These are phyloP conservation scores for Holacanthella duospinosa DNA, from an alignment of 2,888 invertebrate species.

Conservation along the genomic window DNA sequence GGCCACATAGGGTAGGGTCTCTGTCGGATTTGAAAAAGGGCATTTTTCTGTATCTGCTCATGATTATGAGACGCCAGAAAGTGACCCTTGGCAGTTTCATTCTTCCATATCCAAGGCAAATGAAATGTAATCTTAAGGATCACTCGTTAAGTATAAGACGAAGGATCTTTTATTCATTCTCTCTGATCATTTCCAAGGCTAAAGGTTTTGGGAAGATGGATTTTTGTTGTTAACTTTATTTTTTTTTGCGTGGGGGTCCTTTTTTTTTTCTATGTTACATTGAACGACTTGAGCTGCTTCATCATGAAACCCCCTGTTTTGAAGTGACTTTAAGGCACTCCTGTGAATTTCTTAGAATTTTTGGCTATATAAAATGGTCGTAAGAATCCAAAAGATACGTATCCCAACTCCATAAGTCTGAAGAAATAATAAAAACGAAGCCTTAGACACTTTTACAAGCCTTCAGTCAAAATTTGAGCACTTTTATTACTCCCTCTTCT, in stretches of 20 bases:
- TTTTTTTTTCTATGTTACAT: neutral
- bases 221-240: too few species aligned
- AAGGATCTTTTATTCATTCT: slow-evolving; percentile 6
- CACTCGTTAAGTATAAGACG: neutral
- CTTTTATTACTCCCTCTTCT: slow-evolving; percentile 37
- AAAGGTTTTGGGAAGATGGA: slow-evolving; percentile 3
- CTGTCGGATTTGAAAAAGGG: too few species aligned
- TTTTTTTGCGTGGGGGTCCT: slow-evolving; percentile 7
- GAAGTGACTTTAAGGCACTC: slow-evolving; percentile 23
- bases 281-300: neutral
- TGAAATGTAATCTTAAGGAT: slow-evolving; percentile 34
- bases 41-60: too few species aligned
- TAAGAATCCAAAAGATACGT: slow-evolving; percentile 12
- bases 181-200: neutral
- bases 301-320: neutral
- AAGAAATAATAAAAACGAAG: slow-evolving; percentile 19
- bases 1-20: slow-evolving; percentile 37
- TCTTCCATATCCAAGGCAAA: slow-evolving; percentile 30
- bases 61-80: too few species aligned
- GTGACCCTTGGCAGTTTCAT: slow-evolving; percentile 10
- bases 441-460: slow-evolving; percentile 38
- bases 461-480: slow-evolving; percentile 36
- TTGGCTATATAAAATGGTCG: slow-evolving; percentile 36
- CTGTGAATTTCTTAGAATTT: slow-evolving; percentile 38
- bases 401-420: slow-evolving; percentile 17